Evolutionary conservation across 2,797 vertebrate genomes (phyloP).

Genomic region (Argya squamiceps): DNA sequence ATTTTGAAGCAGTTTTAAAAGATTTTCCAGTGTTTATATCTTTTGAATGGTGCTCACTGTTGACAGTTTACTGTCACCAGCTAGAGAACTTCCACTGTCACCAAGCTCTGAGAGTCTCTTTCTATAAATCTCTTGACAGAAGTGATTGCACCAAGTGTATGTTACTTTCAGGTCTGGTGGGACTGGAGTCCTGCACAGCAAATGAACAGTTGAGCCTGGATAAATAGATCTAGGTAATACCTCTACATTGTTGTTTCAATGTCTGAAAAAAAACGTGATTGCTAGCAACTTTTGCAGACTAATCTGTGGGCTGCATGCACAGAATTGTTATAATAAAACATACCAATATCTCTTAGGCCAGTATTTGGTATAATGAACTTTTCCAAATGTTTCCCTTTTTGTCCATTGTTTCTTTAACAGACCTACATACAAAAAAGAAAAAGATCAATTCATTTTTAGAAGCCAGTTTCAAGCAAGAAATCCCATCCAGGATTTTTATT

Average conservation of each 20-base stretch:
- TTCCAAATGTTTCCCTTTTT: neutral
- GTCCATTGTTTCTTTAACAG: neutral
- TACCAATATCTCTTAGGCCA: neutral
- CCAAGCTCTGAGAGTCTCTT: neutral
- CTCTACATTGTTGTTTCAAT: neutral
- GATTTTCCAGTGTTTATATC: neutral
- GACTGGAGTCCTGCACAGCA: neutral
- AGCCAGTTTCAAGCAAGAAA: neutral
- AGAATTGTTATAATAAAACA: neutral
- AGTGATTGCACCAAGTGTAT: neutral
- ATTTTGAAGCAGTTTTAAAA: neutral
- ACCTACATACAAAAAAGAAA: neutral
- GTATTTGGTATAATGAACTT: neutral
- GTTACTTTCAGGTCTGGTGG: neutral
- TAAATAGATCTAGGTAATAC: neutral
- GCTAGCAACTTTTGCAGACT: neutral
- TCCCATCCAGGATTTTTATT: neutral
- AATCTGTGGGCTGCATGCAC: neutral
- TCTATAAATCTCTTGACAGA: neutral
- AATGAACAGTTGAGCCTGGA: neutral
- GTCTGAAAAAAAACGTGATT: neutral
- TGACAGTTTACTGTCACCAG: neutral
- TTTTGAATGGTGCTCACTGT: neutral
- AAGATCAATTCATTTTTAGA: neutral
- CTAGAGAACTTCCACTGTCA: neutral